These are phyloP conservation scores for Zaprionus capensis DNA, from an alignment of 1,140 invertebrate genomes.

Conservation along the genomic window DNA sequence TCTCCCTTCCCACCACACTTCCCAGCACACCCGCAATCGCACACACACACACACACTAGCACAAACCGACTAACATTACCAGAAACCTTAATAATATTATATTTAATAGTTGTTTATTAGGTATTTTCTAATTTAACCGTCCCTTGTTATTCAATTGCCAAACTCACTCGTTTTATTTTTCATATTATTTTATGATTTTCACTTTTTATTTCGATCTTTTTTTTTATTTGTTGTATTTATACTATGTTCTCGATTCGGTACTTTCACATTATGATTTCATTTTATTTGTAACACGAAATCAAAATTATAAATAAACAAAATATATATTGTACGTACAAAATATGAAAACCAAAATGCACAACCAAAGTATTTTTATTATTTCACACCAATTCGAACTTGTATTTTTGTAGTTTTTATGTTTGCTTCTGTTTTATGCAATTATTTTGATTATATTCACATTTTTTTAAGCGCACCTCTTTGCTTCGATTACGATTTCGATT, in stretches of 20 bases:
- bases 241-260: constrained; percentile 55
- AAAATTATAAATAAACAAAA: constrained; percentile 72
- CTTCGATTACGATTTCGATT: constrained; percentile 28
- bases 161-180: constrained; percentile 43
- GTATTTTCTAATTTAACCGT: constrained; percentile 71
- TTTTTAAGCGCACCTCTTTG: constrained; percentile 50
- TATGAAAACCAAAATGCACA: constrained; percentile 24
- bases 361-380: constrained; percentile 24
- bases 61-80: constrained; percentile 22
- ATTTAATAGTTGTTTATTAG: constrained; percentile 46
- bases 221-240: constrained; percentile 40
- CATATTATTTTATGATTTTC: constrained; percentile 49
- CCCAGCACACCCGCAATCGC: background rate
- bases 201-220: constrained; percentile 42
- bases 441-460: constrained; percentile 2
- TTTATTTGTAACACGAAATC: constrained; percentile 45
- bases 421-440: constrained; percentile 27
- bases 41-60: background rate
- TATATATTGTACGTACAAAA: constrained; percentile 37
- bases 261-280: constrained; percentile 49
- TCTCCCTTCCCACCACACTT: constrained; percentile 13
- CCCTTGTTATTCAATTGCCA: constrained; percentile 57
- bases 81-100: constrained; percentile 14
- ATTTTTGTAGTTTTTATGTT: constrained; percentile 22
- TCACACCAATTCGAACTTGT: constrained; percentile 6